Percentiles rank a stretch among this genome's conserved stretches.
phyloP scores from a whole-genome alignment of 2,888 invertebrate species.

The Bruchidius siliquastri region DNA sequence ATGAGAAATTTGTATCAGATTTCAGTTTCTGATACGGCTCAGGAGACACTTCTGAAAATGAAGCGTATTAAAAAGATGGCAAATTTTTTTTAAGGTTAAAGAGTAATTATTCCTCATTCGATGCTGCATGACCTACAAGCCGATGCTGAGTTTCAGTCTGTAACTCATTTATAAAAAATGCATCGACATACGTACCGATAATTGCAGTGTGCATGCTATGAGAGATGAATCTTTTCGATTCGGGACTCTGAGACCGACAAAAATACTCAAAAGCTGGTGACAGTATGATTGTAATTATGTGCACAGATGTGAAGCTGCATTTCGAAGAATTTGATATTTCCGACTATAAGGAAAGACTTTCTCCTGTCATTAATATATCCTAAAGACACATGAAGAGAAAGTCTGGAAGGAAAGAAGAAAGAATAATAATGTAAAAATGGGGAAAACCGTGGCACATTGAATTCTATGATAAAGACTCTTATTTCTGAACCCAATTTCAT shows the following conservation, averaged over 20 bases:
- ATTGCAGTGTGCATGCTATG: background rate
- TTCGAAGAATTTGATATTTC: no score
- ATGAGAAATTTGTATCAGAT: no score
- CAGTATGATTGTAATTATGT: no score
- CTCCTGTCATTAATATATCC: no score
- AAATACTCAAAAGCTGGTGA: background rate
- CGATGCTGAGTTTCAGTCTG: background rate
- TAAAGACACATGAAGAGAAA: no score
- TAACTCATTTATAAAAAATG: background rate
- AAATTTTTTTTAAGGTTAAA: background rate
- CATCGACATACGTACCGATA: background rate
- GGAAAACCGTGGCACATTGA: no score
- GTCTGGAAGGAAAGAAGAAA: no score
- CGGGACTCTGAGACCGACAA: background rate
- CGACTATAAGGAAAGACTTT: no score
- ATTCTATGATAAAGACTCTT: no score
- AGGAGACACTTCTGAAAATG: background rate
- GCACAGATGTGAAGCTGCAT: no score
- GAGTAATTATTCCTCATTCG: background rate
- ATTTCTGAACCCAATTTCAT: no score
- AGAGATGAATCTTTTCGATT: background rate
- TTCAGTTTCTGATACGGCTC: background rate
- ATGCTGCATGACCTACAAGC: background rate
- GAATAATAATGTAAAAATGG: no score
- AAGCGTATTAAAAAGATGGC: background rate